A percentile compares a stretch with the other conserved stretches of the same genome.
Evolutionary conservation across 1,140 invertebrate genomes (phyloP).

Genomic region (Aphis craccivora): DNA sequence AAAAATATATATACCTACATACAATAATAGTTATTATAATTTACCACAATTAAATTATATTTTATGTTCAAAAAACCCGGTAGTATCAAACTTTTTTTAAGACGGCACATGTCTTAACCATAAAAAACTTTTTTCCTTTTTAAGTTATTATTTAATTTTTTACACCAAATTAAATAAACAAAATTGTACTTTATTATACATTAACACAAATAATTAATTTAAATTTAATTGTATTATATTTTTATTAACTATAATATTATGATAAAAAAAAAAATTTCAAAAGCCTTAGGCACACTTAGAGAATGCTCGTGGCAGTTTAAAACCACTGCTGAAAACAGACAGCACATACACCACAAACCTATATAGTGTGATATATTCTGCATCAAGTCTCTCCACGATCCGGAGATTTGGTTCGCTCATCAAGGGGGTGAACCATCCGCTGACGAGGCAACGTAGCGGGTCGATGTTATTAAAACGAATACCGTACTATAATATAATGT

Average conservation of each 20-base stretch:
- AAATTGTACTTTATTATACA: background rate
- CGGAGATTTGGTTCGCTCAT: constrained; percentile 52
- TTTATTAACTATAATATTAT: background rate
- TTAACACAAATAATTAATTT: background rate
- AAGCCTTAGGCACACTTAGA: background rate
- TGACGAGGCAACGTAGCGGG: background rate
- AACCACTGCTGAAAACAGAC: background rate
- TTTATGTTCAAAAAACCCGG: too few species aligned
- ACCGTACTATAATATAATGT: background rate
- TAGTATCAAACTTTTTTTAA: background rate
- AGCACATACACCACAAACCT: background rate
- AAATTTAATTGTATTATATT: too few species aligned
- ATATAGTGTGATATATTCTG: background rate
- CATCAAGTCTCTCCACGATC: background rate
- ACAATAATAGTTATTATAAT: too few species aligned
- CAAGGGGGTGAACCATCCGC: constrained; percentile 35
- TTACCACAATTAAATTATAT: background rate
- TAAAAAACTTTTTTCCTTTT: background rate
- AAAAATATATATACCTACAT: background rate
- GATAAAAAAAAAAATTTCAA: constrained; percentile 11
- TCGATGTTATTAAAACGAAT: constrained; percentile 54
- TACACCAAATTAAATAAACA: background rate
- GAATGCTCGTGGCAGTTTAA: background rate
- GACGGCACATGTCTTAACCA: background rate
- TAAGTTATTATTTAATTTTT: background rate